phyloP scores from a whole-genome alignment of 2,797 vertebrate genomes.

The Sciaenops ocellatus region DNA sequence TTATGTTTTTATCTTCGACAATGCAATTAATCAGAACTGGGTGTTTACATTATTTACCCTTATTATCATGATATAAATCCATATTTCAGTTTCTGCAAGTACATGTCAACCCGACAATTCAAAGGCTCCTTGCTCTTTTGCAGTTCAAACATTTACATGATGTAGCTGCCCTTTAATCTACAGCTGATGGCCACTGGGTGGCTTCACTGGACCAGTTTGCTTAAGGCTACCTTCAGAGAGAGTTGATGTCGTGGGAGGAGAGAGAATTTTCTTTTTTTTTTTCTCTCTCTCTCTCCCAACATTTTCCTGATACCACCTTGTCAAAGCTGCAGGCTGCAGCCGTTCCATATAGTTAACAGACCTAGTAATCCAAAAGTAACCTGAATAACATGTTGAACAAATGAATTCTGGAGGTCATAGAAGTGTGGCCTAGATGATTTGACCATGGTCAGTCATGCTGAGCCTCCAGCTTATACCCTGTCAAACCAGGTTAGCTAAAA shows the following conservation, averaged over 20 bases:
- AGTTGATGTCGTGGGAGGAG: slow-evolving; percentile 1
- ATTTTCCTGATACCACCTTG: slow-evolving; percentile 27
- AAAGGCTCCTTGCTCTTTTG: not conserved
- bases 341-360: slow-evolving; percentile 15
- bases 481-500: not conserved
- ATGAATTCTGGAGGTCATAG: not conserved
- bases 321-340: slow-evolving; percentile 19
- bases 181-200: slow-evolving; percentile 39
- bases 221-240: not conserved
- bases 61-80: not conserved
- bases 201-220: slow-evolving; percentile 31
- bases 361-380: not conserved
- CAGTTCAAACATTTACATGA: not conserved
- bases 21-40: not conserved
- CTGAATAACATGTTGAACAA: not conserved
- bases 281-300: not conserved
- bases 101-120: not conserved
- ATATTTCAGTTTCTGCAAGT: not conserved
- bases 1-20: not conserved
- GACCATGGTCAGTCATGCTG: not conserved
- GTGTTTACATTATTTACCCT: not conserved
- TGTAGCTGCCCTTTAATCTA: not conserved
- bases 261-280: slow-evolving; percentile 12
- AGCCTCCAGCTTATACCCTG: not conserved
- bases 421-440: not conserved